Conservation (phyloP, 1,140 invertebrate species). For the Camponotus floridanus region DNA sequence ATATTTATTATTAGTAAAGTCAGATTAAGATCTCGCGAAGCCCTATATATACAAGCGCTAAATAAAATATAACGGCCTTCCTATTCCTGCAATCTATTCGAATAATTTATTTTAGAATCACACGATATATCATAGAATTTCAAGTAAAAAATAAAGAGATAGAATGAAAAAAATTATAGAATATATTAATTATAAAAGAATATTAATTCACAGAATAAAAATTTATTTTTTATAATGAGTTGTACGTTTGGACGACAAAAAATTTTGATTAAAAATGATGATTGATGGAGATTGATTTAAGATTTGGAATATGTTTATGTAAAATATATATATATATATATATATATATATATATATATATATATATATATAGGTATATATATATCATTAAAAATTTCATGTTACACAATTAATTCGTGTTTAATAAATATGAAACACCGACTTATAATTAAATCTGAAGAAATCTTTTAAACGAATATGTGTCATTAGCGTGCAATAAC, state of each 20-base stretch:
- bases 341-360: too few relatives aligned
- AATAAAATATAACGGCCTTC: background rate
- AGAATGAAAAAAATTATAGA: background rate
- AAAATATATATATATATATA: background rate
- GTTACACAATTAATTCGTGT: background rate
- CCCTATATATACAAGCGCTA: background rate
- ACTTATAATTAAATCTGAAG: conserved; percentile 17
- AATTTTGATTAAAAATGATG: background rate
- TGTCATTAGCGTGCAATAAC: conserved; percentile 17
- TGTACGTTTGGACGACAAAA: background rate
- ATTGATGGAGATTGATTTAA: too few relatives aligned
- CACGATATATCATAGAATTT: background rate
- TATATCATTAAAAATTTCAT: background rate
- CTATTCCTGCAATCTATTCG: background rate
- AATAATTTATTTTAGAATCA: background rate
- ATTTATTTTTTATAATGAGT: background rate
- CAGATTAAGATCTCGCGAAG: conserved; percentile 33
- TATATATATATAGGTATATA: background rate
- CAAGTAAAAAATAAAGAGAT: background rate
- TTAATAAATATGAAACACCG: background rate
- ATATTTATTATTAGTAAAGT: conserved; percentile 21
- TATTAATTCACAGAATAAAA: conserved; percentile 18
- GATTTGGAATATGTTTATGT: background rate
- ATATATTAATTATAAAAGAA: too few relatives aligned
- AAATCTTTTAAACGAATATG: conserved; percentile 1